Conservation (phyloP, 2,113 vertebrate genomes). For the Gymnobelideus leadbeateri region DNA sequence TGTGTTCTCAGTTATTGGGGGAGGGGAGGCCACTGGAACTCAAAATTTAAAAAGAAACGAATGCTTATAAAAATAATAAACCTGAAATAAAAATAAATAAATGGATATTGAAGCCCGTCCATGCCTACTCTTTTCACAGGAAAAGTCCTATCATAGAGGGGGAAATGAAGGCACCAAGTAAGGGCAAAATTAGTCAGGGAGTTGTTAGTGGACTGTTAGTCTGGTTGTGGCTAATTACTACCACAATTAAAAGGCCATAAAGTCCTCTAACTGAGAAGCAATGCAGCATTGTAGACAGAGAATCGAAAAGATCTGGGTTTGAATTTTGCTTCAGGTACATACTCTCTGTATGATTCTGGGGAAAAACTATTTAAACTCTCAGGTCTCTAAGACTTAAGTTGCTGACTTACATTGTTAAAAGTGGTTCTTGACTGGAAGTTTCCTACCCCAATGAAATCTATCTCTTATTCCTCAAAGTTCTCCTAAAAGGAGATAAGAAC, state of each 20-base stretch:
- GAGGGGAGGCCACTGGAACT: background rate
- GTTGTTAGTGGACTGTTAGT: background rate
- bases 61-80: background rate
- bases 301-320: background rate
- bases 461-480: background rate
- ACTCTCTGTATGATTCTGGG: background rate
- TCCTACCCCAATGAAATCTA: background rate
- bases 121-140: background rate
- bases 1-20: background rate
- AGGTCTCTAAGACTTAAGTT: background rate
- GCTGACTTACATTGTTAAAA: background rate
- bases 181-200: background rate
- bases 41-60: background rate
- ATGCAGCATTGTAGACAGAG: background rate
- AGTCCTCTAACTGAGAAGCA: background rate
- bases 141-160: background rate
- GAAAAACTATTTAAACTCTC: background rate
- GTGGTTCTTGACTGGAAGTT: background rate
- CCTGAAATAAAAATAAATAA: background rate
- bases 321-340: background rate
- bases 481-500: background rate
- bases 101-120: background rate
- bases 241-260: background rate
- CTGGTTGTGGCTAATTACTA: background rate
- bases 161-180: background rate